These are phyloP conservation scores for Telenomus remus DNA, from an alignment of 1,140 invertebrate species.

Conservation along the genomic window DNA sequence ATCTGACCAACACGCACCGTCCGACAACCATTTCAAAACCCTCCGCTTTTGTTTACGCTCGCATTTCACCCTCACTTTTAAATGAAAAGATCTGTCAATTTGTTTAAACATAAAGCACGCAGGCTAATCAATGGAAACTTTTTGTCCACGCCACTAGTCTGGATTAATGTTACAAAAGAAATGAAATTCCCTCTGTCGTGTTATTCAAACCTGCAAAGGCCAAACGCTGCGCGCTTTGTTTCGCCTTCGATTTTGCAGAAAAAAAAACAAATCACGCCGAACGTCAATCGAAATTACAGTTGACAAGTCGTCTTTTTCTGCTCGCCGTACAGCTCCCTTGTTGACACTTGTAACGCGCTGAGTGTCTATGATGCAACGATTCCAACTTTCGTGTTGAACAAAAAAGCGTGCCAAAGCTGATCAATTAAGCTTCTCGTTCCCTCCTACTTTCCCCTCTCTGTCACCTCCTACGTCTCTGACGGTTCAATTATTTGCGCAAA, in stretches of 20 bases:
- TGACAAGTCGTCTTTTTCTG: slow-evolving; percentile 27
- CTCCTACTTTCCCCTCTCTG: no score
- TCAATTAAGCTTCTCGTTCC: background rate
- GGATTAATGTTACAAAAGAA: slow-evolving; percentile 56
- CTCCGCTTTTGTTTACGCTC: slow-evolving; percentile 2
- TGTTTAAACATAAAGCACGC: slow-evolving; percentile 12
- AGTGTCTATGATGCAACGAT: slow-evolving; percentile 25
- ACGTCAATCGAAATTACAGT: slow-evolving; percentile 47
- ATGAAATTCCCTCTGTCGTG: background rate
- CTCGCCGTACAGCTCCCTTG: slow-evolving; percentile 35
- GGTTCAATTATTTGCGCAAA: slow-evolving; percentile 3
- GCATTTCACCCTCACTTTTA: background rate
- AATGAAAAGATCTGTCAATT: slow-evolving; percentile 15
- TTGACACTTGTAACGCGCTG: slow-evolving; percentile 30
- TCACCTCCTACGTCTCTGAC: background rate
- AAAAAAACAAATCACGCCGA: slow-evolving; percentile 46
- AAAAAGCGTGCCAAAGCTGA: slow-evolving; percentile 9
- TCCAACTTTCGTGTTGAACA: background rate
- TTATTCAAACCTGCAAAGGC: no score
- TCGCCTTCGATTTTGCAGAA: no score
- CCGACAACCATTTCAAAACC: no score
- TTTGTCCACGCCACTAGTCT: slow-evolving; percentile 18
- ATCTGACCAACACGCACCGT: no score
- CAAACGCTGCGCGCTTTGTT: no score
- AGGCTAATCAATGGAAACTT: slow-evolving; percentile 37